These are phyloP conservation scores for Amblyornis subalaris DNA, from an alignment of 2,113 vertebrate species.

Conservation along the genomic window DNA sequence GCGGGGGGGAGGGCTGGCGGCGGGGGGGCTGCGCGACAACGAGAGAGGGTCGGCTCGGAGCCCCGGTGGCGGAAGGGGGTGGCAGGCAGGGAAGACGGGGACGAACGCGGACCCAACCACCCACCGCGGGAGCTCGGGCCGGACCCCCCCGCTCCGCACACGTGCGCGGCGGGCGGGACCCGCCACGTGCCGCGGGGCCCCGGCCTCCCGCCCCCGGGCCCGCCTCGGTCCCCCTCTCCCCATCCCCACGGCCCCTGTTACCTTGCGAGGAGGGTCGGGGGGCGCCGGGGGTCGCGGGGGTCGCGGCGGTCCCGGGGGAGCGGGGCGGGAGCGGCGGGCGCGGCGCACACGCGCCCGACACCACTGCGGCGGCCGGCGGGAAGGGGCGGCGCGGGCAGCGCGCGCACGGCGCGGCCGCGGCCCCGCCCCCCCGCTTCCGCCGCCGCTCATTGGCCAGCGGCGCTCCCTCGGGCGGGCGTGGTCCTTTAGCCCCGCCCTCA, in stretches of 20 bases:
- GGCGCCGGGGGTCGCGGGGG: background rate
- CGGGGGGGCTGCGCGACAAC: background rate
- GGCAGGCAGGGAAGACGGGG: background rate
- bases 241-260: background rate
- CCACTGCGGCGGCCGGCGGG: constrained; percentile 77
- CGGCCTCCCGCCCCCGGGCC: no score
- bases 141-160: background rate
- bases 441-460: background rate
- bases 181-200: background rate
- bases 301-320: background rate
- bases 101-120: background rate
- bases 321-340: constrained; percentile 42
- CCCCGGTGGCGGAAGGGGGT: background rate
- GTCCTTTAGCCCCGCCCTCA: background rate
- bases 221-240: no score
- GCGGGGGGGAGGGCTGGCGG: background rate
- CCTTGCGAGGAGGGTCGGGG: background rate
- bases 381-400: constrained; percentile 1
- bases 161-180: background rate
- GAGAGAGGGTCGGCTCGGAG: background rate
- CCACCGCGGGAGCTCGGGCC: no score
- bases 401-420: no score
- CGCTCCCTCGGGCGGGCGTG: background rate
- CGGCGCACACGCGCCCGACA: constrained; percentile 77
- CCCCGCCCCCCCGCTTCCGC: background rate